Percentiles rank a stretch among this genome's conserved stretches.
phyloP scores from a whole-genome alignment of 1,140 invertebrate species.

The Drosophila busckii region DNA sequence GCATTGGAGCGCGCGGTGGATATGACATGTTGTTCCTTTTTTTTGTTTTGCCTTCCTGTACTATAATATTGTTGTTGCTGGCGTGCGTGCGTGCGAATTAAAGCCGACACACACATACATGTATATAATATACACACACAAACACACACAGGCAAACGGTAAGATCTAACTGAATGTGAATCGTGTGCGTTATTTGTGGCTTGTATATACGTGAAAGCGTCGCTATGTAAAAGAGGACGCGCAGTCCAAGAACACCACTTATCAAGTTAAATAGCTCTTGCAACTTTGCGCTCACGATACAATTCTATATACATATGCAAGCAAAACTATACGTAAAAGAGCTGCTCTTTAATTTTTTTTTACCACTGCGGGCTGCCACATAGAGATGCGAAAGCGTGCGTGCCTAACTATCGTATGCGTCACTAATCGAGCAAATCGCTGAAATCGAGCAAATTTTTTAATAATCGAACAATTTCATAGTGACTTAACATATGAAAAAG shows the following conservation, averaged over 20 bases:
- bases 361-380: constrained; percentile 34
- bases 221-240: constrained; percentile 6
- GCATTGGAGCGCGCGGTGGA: constrained; percentile 80
- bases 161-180: constrained; percentile 49
- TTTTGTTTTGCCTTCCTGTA: constrained; percentile 18
- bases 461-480: no score
- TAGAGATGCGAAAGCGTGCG: constrained; percentile 26
- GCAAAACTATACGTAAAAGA: constrained; percentile 29
- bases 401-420: no score
- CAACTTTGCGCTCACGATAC: background rate
- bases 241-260: constrained; percentile 14
- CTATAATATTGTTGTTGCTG: constrained; percentile 24
- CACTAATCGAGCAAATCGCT: no score
- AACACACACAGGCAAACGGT: constrained; percentile 25
- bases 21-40: constrained; percentile 52
- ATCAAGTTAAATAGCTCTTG: background rate
- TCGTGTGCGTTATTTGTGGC: constrained; percentile 30
- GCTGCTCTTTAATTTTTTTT: constrained; percentile 38
- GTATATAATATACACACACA: constrained; percentile 18
- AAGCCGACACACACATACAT: constrained; percentile 52
- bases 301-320: constrained; percentile 24
- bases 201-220: constrained; percentile 6
- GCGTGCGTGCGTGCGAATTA: constrained; percentile 49
- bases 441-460: no score
- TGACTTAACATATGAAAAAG: no score